phyloP scores from a whole-genome alignment of 2,797 vertebrate genomes.

The Hephaestus fuliginosus region DNA sequence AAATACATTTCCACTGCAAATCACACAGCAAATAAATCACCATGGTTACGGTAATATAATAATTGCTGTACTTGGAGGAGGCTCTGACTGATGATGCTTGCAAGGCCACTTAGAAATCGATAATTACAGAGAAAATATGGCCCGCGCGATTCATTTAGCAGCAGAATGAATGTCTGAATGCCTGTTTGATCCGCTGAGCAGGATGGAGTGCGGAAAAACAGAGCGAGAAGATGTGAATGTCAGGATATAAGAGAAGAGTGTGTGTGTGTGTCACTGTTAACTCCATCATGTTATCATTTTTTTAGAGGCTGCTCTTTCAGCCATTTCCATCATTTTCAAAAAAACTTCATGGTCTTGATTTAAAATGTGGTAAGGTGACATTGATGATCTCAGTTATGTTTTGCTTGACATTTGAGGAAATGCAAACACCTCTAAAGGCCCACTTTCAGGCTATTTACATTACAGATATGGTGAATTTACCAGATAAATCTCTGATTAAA shows the following conservation, averaged over 20 bases:
- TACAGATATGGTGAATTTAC: neutral
- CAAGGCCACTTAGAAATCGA: conserved; percentile 60
- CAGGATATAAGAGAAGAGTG: neutral
- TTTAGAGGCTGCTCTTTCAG: neutral
- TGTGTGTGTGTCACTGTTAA: neutral
- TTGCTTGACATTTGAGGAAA: neutral
- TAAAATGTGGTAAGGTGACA: neutral
- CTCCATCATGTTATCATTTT: neutral
- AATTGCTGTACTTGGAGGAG: conserved; percentile 62
- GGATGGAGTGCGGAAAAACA: neutral
- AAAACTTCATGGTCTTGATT: neutral
- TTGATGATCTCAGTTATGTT: neutral
- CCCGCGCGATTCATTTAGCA: conserved; percentile 21
- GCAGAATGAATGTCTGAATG: conserved; percentile 21
- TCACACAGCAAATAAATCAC: conserved; percentile 75
- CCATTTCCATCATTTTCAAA: neutral
- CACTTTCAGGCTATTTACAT: too few species aligned
- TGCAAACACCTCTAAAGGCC: neutral
- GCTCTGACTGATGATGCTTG: conserved; percentile 64
- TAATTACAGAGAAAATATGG: conserved; percentile 54
- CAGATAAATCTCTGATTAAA: neutral
- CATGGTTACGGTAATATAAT: conserved; percentile 80
- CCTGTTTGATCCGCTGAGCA: conserved; percentile 30
- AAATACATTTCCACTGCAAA: conserved; percentile 73
- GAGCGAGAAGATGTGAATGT: neutral